Base-by-base conservation (phyloP, 2,888 invertebrate species). In the Gonocerus acuteangulatus region DNA sequence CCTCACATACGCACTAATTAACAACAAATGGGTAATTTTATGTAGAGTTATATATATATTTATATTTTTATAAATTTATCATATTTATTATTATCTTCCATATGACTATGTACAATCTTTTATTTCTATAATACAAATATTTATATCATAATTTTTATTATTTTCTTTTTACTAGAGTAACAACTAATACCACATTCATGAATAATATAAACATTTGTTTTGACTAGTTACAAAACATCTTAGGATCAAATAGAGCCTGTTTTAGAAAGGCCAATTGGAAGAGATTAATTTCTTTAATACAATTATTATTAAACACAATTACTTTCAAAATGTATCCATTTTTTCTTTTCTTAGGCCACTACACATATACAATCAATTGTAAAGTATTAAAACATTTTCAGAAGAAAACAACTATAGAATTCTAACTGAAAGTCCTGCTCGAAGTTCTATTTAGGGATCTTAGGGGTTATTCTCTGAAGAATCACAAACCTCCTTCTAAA, bases 141-240 rank as follows among this genome's bases (percentile, higher is more conserved):
- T 23, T 48, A 22, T 22, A 22, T n/a, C 11, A 22, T 48, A 48
- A 48, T 48, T 22, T 23, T 48, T 22, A 15, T 18, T 36, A 52
- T 18, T n/a, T 52, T 16, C 9, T 19, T 15, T 52, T 52, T 3
- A 2, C 3, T 16, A 52, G 23, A 42, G 44, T 47, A 39, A 60
- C 36, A 49, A 60, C 60, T 51, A 60, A 44, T 60, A 44, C 48
- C 60, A 60, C 60, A 42, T 60, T 47, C 42, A 60, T 47, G 49
- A 59, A 49, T 49, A 42, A 60, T 54, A 54, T 42, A 54, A 54
- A 54, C 39, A 36, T 34, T 51, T 11, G 9, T 36, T 58, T 48
- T 58, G 47, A 58, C 58, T 58, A 58, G 48, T 45, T 58, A 36
- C 21, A 47, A 23, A 36, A 36, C 52, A 52, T 22, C 39, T 51